Base-by-base conservation (phyloP, 2,113 vertebrate genomes). In the Cyanistes caeruleus region DNA sequence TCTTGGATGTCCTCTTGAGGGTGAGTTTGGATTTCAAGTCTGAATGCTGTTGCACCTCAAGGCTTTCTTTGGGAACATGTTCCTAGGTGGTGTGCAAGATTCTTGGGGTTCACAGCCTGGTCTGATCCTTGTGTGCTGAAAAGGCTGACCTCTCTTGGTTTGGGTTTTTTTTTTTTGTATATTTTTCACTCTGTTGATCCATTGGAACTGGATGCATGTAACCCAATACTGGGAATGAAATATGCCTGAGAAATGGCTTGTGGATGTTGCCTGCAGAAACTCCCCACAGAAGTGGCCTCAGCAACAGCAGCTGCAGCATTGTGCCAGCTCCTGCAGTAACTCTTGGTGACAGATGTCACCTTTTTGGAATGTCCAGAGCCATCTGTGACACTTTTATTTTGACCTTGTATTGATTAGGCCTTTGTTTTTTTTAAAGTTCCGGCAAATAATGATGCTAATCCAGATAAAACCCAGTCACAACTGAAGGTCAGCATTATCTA, bases 401-500 rank as follows among this genome's bases (percentile, higher is more conserved):
- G 96, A 95, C 93, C 94, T 92, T 76, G 79, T 95, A 97, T 97
- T 95, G 96, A 97, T 97, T 92, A 87, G 69, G 52, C 72, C 24
- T 74, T 91, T 97, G 91, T 72, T 92, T 93, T 92, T 93, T 94
- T 79, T 64, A 70, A 96, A 73, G 69, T 78, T 94, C 92, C 77
- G 72, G 93, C 95, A 96, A 97, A 97, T 94, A 97, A 83, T 10
- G 62, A 80, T 83, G 92, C 92, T 97, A 97, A 97, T 97, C 94
- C 94, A 90, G 93, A 95, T 79, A 89, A 96, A 96, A 93, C 86
- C 73, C 67, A 90, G 89, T 89, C 92, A 67, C 87, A 79, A 5
- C 21, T 73, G 94, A 96, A 96, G 85, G 95, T 97, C 97, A 95
- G 77, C 83, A 87, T 92, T 84, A 85, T 74, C 86, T 74, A 33